Percentiles rank a stretch among this genome's conserved stretches.
Conservation (phyloP, 2,888 invertebrate genomes). For the Operophtera brumata region DNA sequence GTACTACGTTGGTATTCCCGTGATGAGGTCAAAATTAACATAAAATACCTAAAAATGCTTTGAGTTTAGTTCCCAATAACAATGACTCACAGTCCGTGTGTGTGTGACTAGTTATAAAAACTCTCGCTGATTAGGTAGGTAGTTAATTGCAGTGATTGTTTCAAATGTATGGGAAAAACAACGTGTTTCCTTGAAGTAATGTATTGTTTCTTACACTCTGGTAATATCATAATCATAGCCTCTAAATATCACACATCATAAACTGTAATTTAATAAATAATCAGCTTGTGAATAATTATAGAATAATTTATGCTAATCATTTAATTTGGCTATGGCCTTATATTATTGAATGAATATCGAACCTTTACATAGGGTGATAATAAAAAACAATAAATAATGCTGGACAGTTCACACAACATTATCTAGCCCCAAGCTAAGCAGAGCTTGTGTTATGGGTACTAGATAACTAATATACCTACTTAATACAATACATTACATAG, state of each 20-base stretch:
- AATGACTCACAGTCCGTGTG: neutral
- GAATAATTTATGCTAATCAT: neutral
- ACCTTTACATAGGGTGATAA: neutral
- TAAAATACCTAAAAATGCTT: too few species aligned
- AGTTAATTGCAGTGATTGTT: conserved; percentile 1
- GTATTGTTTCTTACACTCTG: conserved; percentile 8
- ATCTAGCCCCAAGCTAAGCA: too few species aligned
- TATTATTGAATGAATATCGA: neutral
- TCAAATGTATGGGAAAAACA: neutral
- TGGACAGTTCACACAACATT: too few species aligned
- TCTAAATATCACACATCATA: neutral
- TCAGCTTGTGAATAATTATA: too few species aligned
- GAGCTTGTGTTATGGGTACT: too few species aligned
- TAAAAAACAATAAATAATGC: too few species aligned
- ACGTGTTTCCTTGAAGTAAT: neutral
- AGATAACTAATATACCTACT: too few species aligned
- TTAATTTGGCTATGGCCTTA: neutral
- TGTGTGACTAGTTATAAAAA: neutral
- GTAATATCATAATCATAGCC: neutral
- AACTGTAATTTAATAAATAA: neutral
- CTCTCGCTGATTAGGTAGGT: neutral
- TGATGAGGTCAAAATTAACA: too few species aligned
- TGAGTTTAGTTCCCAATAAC: too few species aligned
- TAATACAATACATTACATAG: too few species aligned
- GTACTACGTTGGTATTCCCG: too few species aligned